These are phyloP conservation scores for Tineola bisselliella DNA, from an alignment of 2,888 invertebrate genomes.

Conservation along the genomic window DNA sequence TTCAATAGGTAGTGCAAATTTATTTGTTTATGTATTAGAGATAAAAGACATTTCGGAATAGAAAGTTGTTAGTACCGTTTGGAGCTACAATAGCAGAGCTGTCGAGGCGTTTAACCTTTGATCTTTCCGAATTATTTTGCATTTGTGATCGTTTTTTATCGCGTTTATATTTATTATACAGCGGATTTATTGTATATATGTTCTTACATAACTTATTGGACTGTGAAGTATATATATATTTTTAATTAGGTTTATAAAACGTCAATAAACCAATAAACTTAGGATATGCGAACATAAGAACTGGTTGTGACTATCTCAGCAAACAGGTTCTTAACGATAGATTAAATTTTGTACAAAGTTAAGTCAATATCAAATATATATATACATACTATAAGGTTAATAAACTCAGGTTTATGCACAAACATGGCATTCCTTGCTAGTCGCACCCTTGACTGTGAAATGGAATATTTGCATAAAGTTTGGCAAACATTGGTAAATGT, in stretches of 20 bases:
- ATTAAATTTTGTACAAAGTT: not conserved
- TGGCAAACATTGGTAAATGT: not conserved
- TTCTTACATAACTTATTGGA: too few species aligned
- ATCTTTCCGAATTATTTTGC: too few species aligned
- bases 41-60: not conserved
- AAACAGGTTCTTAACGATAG: not conserved
- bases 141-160: too few species aligned
- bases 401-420: slow-evolving; percentile 2
- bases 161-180: too few species aligned
- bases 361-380: not conserved
- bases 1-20: not conserved
- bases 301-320: not conserved
- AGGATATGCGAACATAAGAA: too few species aligned
- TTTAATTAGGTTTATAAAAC: too few species aligned
- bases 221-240: too few species aligned
- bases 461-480: not conserved
- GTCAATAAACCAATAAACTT: too few species aligned
- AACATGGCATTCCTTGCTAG: not conserved
- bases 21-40: not conserved
- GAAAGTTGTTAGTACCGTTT: not conserved
- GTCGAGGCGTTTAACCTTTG: not conserved
- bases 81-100: not conserved
- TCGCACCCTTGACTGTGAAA: not conserved
- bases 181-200: too few species aligned
- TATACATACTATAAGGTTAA: too few species aligned